Conservation (phyloP, 2,888 invertebrate species). For the Thyatira batis region DNA sequence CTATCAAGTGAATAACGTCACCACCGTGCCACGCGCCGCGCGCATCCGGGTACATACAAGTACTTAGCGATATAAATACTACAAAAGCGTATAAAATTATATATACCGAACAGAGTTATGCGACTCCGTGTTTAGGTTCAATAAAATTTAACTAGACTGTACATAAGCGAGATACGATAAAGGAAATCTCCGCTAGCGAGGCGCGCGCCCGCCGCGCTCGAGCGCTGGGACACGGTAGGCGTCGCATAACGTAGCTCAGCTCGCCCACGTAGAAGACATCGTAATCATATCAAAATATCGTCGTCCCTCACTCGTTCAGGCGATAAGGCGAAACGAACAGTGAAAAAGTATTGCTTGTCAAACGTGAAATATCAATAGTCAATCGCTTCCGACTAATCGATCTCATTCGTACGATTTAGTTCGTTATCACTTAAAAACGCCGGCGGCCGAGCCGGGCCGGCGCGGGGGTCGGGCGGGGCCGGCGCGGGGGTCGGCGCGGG, state of each 20-base stretch:
- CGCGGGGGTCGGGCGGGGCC: neutral
- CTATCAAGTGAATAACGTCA: neutral
- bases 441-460: neutral
- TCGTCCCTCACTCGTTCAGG: slow-evolving; percentile 1
- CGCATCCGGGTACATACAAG: neutral
- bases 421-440: neutral
- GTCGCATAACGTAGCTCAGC: neutral
- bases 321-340: slow-evolving; percentile 20
- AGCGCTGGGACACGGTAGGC: neutral
- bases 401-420: slow-evolving; percentile 35
- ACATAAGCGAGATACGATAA: neutral
- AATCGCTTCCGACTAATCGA: slow-evolving; percentile 22
- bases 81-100: neutral
- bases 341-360: slow-evolving; percentile 37
- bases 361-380: slow-evolving; percentile 30
- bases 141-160: neutral
- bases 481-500: slow-evolving; percentile 7
- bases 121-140: neutral
- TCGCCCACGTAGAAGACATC: neutral
- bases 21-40: neutral
- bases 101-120: neutral
- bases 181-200: neutral
- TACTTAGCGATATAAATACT: neutral
- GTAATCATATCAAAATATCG: neutral
- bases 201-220: neutral